Conservation (phyloP, 2,888 invertebrate genomes). For the Biston stratarius region DNA sequence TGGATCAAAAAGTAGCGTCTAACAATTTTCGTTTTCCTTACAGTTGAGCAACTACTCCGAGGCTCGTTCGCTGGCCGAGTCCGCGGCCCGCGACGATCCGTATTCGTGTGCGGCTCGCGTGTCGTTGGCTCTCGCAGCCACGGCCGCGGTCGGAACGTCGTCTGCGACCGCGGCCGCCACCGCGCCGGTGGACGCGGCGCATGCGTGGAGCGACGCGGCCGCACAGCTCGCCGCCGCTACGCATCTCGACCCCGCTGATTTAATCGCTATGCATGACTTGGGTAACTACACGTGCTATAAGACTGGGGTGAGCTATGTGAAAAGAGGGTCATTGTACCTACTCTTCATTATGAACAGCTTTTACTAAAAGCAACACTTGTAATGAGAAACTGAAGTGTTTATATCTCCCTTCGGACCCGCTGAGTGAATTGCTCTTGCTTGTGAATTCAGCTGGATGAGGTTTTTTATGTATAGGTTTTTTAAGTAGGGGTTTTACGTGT, state of each 20-base stretch:
- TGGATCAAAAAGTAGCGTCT: not conserved
- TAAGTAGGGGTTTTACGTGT: too few species aligned
- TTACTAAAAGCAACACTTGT: too few species aligned
- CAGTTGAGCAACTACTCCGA: slow-evolving; percentile 77
- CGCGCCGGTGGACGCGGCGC: slow-evolving; percentile 32
- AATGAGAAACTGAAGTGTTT: too few species aligned
- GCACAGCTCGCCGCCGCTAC: slow-evolving; percentile 69
- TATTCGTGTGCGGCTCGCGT: slow-evolving; percentile 79
- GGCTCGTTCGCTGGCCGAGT: slow-evolving; percentile 68
- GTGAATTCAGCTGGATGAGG: too few species aligned
- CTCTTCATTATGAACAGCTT: too few species aligned
- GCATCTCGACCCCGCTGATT: slow-evolving; percentile 77
- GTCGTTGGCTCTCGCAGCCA: slow-evolving; percentile 49
- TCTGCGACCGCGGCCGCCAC: slow-evolving; percentile 13
- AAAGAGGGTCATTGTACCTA: not conserved
- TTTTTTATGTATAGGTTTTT: too few species aligned
- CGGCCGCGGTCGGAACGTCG: slow-evolving; percentile 50
- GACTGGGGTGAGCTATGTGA: not conserved
- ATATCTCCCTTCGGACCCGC: too few species aligned
- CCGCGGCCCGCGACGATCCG: slow-evolving; percentile 77
- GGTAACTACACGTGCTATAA: slow-evolving; percentile 52
- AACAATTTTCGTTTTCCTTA: not conserved
- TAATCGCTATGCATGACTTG: slow-evolving; percentile 72
- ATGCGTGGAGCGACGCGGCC: slow-evolving; percentile 59
- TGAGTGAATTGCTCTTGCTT: too few species aligned